Evolutionary conservation across 2,113 vertebrate species (phyloP).

Genomic region (Callipepla squamata): DNA sequence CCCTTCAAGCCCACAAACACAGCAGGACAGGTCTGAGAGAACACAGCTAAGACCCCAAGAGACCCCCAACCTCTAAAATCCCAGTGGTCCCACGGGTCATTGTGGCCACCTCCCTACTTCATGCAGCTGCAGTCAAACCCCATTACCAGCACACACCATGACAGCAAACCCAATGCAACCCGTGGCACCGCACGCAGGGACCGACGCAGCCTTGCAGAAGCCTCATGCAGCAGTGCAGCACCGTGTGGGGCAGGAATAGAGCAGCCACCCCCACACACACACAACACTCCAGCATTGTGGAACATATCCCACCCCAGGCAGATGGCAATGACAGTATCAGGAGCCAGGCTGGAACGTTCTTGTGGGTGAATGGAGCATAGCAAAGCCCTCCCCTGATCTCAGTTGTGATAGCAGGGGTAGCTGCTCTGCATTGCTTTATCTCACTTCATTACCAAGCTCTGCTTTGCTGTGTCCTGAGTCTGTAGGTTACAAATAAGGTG

Average conservation of each 20-base stretch:
- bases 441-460: rapidly evolving
- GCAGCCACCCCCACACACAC: background rate
- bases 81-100: background rate
- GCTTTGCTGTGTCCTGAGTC: background rate
- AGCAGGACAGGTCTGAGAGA: background rate
- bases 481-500: background rate
- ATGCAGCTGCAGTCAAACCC: background rate
- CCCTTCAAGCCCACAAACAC: background rate
- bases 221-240: slow-evolving; percentile 43
- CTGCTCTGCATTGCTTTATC: background rate
- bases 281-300: too few species aligned
- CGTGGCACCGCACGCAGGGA: rapidly evolving
- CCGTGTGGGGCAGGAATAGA: background rate
- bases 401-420: rapidly evolving
- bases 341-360: background rate
- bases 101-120: background rate
- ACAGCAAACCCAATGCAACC: background rate
- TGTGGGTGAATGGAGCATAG: rapidly evolving
- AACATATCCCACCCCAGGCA: background rate
- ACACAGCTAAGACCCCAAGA: background rate
- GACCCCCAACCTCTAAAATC: background rate
- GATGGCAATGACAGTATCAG: background rate
- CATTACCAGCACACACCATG: rapidly evolving
- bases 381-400: background rate
- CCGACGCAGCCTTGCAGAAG: background rate